Base-by-base conservation (phyloP, 1,140 invertebrate species). In the Eurytemora carolleeae region DNA sequence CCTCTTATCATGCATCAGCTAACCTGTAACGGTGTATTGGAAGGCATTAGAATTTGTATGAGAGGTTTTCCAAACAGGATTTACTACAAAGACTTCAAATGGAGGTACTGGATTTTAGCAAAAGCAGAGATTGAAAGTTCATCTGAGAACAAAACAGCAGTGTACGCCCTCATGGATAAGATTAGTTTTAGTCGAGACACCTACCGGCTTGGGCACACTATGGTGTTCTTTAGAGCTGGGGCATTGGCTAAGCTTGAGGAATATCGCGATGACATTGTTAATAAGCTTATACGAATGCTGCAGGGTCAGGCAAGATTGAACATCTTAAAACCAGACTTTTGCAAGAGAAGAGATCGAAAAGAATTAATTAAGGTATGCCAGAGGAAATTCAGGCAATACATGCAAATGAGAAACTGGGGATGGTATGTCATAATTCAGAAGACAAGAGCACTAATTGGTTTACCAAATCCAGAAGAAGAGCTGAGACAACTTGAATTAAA, bases 381-480 rank as follows among this genome's bases (percentile, higher is more conserved):
- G 78, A 82, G 95, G 70, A 98, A 98, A 79, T 83, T 99, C 78
- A 86, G 94, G 74, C 94, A 90, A 74, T 99, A 97, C 83, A 81
- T 98, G 75, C 82, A 88, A 72, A 80, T 99, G 67, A 89, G 94
- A 73, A 98, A 91, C 76, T 99, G 95, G 96, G 83, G 89, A 69
- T 99, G 96, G 96, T 99, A 90, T 87, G 95, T 95, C 76, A 76
- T 98, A 79, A 98, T 93, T 88, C 86, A 89, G 78, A 96, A 89
- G 80, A 89, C 97, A 80, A 95, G 95, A 79, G 93, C 94, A 71
- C 81, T 98, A 68, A 86, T 98, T 81, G 96, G 94, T 80, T 90
- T 94, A 77, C 89, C 86, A 72, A 85, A 89, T 68, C 84, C 95
- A 76, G 93, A 98, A 79, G 96, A 98, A 78, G 94, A 99, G 76